These are phyloP conservation scores for Drosophila neutralis DNA, from an alignment of 2,888 invertebrate species.

Conservation along the genomic window DNA sequence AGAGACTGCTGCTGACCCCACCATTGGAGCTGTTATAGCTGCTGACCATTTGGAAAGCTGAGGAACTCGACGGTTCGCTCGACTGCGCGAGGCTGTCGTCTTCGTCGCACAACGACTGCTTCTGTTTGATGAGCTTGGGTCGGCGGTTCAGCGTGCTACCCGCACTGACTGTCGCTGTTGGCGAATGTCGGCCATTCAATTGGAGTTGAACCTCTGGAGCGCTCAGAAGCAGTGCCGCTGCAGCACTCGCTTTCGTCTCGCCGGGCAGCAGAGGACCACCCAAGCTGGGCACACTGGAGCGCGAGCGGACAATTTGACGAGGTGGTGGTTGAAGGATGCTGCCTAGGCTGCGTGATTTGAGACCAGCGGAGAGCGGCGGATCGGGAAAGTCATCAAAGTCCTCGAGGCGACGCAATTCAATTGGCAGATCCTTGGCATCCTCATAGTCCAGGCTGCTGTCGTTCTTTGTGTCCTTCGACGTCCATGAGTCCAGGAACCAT, in stretches of 20 bases:
- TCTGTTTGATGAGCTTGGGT: constrained; percentile 93
- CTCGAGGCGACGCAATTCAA: constrained; percentile 93
- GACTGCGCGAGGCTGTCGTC: constrained; percentile 60
- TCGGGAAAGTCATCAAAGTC: constrained; percentile 87
- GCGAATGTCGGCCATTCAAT: constrained; percentile 67
- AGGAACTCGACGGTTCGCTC: constrained; percentile 38
- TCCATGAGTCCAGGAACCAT: constrained; percentile 94
- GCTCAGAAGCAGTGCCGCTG: constrained; percentile 45
- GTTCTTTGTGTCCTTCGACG: constrained; percentile 86
- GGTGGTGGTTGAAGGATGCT: constrained; percentile 92
- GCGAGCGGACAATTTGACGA: constrained; percentile 89
- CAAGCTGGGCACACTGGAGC: constrained; percentile 91
- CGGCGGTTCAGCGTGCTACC: constrained; percentile 77
- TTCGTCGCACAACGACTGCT: constrained; percentile 92
- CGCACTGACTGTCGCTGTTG: constrained; percentile 59
- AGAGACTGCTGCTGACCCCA: constrained; percentile 75
- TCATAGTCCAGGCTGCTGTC: constrained; percentile 87
- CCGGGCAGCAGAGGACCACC: constrained; percentile 82
- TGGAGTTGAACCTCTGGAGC: constrained; percentile 56
- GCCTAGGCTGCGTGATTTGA: constrained; percentile 93
- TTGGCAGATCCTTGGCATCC: constrained; percentile 91
- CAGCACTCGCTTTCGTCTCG: constrained; percentile 54
- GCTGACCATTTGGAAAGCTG: constrained; percentile 76
- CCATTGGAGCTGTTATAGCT: constrained; percentile 79
- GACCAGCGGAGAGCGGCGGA: constrained; percentile 87